Evolutionary conservation across 2,888 invertebrate genomes (phyloP).

Genomic region (Lingula anatina): DNA sequence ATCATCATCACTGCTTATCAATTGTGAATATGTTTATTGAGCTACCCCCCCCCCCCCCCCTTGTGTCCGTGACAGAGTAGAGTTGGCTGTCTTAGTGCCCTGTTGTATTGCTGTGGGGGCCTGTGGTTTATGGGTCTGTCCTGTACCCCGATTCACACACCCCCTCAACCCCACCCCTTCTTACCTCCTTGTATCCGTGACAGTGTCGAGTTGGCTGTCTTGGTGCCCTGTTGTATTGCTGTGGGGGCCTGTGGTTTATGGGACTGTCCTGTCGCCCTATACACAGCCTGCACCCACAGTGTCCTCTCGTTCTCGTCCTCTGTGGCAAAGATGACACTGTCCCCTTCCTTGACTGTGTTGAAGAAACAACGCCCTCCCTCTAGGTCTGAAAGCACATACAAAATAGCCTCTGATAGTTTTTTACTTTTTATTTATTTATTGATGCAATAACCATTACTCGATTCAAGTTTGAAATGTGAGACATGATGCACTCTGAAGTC

Average conservation of each 20-base stretch:
- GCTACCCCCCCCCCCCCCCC: too few relatives aligned
- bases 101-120: too few relatives aligned
- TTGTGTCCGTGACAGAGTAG: too few relatives aligned
- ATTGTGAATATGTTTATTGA: too few relatives aligned
- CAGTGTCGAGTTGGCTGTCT: constrained; percentile 71
- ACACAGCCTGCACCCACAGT: constrained; percentile 98
- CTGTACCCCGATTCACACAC: too few relatives aligned
- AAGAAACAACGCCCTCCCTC: constrained; percentile 94
- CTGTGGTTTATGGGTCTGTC: too few relatives aligned
- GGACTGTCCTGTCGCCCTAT: constrained; percentile 98
- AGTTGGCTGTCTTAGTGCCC: too few relatives aligned
- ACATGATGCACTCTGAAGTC: too few relatives aligned
- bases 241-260: constrained; percentile 94
- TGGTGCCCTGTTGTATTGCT: constrained; percentile 25
- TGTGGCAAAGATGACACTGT: constrained; percentile 78
- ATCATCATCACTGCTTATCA: too few relatives aligned
- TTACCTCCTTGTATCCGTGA: constrained; percentile 86
- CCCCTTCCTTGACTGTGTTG: constrained; percentile 97
- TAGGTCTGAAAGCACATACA: constrained; percentile 61
- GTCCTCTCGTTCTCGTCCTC: constrained; percentile 83
- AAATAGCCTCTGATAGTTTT: too few relatives aligned
- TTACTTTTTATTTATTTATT: not conserved
- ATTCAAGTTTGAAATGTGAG: not conserved
- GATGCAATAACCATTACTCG: not conserved
- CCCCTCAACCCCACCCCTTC: too few relatives aligned